Percentiles rank a stretch among this genome's conserved stretches.
Evolutionary conservation across 2,113 vertebrate species (phyloP).

Genomic region (Eupsittula cactorum): DNA sequence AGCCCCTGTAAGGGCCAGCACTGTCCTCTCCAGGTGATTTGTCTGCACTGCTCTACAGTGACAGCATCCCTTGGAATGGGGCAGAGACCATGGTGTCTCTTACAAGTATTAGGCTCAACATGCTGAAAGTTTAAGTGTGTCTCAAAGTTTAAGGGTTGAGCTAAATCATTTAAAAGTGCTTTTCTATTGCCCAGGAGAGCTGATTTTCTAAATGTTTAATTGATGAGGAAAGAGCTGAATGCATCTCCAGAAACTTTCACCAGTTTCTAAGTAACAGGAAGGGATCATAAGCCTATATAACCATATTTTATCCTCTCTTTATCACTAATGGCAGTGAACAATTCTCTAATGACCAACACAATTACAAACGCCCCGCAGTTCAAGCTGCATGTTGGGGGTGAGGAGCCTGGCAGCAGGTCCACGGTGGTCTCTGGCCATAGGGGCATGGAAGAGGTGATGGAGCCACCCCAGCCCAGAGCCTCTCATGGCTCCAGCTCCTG

Average conservation of each 20-base stretch:
- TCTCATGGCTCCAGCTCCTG: neutral
- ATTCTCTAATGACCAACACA: neutral
- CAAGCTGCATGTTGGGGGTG: neutral
- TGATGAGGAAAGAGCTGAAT: neutral
- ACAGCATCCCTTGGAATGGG: neutral
- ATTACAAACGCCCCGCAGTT: neutral
- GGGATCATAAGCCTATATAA: neutral
- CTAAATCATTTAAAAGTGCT: neutral
- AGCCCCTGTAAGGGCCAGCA: too few relatives aligned
- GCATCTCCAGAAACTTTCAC: neutral
- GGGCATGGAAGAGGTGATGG: neutral
- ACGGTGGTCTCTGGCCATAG: rapidly evolving
- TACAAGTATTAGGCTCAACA: neutral
- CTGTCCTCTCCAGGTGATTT: neutral
- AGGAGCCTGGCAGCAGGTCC: neutral
- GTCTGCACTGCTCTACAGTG: neutral
- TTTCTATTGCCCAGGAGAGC: neutral
- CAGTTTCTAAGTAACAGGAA: neutral
- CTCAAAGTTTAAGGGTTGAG: neutral
- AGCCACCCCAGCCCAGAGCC: neutral
- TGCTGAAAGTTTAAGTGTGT: neutral
- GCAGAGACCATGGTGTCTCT: rapidly evolving
- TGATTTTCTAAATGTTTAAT: neutral
- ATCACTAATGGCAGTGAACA: neutral
- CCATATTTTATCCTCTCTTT: neutral